Conservation (phyloP, 2,113 vertebrate genomes). For the Aphyosemion australe region DNA sequence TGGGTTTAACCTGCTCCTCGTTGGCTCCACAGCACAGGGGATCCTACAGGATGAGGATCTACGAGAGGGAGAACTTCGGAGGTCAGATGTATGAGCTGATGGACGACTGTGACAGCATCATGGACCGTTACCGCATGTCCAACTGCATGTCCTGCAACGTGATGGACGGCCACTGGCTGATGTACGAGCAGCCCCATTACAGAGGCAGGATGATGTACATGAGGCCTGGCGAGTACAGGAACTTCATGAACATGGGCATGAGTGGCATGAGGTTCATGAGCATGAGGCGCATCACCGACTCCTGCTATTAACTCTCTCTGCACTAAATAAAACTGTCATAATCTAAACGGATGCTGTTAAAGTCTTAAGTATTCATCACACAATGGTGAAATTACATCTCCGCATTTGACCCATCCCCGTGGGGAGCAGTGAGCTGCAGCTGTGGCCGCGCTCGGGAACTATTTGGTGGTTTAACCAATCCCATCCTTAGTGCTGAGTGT, state of each 20-base stretch:
- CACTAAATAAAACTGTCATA: conserved; percentile 66
- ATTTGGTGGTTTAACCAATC: no score
- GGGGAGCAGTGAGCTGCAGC: no score
- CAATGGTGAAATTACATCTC: no score
- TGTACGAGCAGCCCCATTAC: conserved; percentile 77
- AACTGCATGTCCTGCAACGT: conserved; percentile 81
- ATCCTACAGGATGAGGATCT: conserved; percentile 77
- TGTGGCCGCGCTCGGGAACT: no score
- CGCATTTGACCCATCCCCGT: no score
- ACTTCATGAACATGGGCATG: conserved; percentile 64
- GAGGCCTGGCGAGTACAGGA: conserved; percentile 74
- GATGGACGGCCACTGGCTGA: conserved; percentile 81
- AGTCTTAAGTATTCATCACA: no score
- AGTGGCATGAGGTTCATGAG: conserved; percentile 67
- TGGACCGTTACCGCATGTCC: conserved; percentile 73
- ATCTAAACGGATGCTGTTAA: conserved; percentile 16
- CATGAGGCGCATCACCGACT: conserved; percentile 73
- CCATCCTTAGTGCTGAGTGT: no score
- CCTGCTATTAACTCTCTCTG: conserved; percentile 63
- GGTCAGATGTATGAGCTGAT: conserved; percentile 77
- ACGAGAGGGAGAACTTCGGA: conserved; percentile 79
- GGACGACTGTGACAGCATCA: conserved; percentile 76
- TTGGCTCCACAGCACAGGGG: conserved; percentile 63
- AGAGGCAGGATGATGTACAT: conserved; percentile 75
- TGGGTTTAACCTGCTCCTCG: neutral